Evolutionary conservation across 2,113 vertebrate genomes (phyloP).

Genomic region (Hemiprocne comata): DNA sequence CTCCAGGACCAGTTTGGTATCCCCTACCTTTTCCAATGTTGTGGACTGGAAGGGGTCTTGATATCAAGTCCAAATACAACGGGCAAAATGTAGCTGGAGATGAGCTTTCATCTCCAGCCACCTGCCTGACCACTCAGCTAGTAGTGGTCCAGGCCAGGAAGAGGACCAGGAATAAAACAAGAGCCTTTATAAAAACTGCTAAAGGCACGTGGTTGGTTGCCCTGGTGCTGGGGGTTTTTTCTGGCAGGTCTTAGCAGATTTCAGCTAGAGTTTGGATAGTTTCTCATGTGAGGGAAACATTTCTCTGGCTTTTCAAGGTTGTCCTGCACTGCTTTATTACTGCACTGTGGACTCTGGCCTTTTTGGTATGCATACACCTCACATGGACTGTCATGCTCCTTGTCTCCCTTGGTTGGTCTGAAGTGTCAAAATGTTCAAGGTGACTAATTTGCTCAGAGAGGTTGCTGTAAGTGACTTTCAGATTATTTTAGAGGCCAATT

Average conservation of each 20-base stretch:
- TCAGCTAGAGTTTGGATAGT: background rate
- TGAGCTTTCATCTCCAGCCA: background rate
- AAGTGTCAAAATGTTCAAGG: rapidly evolving
- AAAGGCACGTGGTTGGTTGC: background rate
- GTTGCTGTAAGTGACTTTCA: background rate
- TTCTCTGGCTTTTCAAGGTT: background rate
- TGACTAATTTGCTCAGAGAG: background rate
- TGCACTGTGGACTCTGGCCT: background rate
- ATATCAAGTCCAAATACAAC: background rate
- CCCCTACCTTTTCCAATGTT: background rate
- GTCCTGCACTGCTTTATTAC: background rate
- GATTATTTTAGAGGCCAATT: background rate
- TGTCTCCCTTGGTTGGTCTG: rapidly evolving
- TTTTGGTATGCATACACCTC: background rate
- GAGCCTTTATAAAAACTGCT: background rate
- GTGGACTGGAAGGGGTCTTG: background rate
- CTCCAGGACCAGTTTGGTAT: background rate
- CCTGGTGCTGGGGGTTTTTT: background rate
- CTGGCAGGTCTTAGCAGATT: background rate
- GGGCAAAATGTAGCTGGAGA: background rate
- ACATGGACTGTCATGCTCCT: background rate
- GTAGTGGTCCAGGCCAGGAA: background rate
- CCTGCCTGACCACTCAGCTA: background rate
- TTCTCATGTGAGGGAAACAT: background rate
- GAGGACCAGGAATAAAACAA: background rate